Percentiles rank a stretch among this genome's conserved stretches.
Evolutionary conservation across 2,888 invertebrate genomes (phyloP).

Genomic region (Dasysyrphus tricinctus): DNA sequence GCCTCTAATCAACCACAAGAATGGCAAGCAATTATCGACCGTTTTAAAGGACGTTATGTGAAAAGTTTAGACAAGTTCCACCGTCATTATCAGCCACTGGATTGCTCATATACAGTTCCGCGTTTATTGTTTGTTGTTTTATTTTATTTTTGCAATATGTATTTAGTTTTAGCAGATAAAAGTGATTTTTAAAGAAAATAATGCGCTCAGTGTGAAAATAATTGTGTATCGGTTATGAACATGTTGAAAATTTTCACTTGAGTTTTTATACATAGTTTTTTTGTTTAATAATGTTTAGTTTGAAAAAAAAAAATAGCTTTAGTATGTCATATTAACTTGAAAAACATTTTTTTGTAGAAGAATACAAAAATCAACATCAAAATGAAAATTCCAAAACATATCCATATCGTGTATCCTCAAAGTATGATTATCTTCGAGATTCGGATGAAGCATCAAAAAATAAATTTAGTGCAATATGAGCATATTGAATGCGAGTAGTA

Average conservation of each 20-base stretch:
- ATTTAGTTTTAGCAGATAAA: slow-evolving; percentile 33
- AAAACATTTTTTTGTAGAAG: not conserved
- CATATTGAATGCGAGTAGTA: slow-evolving; percentile 38
- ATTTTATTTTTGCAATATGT: slow-evolving; percentile 3
- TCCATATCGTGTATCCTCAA: slow-evolving; percentile 21
- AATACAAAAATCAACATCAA: slow-evolving; percentile 16
- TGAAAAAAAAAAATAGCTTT: slow-evolving; percentile 3
- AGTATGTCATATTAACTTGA: slow-evolving; percentile 2
- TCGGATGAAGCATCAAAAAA: slow-evolving; percentile 4
- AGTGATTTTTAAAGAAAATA: slow-evolving; percentile 28
- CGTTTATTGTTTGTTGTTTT: slow-evolving; percentile 13
- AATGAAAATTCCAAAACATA: slow-evolving; percentile 49
- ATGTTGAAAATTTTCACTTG: slow-evolving; percentile 7
- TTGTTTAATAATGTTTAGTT: not conserved
- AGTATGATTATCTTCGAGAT: slow-evolving; percentile 1
- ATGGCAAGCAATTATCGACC: slow-evolving; percentile 52
- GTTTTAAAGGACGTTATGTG: slow-evolving; percentile 52
- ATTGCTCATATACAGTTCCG: slow-evolving; percentile 6
- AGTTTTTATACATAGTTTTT: slow-evolving; percentile 1
- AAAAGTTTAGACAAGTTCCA: slow-evolving; percentile 34
- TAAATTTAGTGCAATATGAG: slow-evolving; percentile 48
- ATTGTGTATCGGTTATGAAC: slow-evolving; percentile 40
- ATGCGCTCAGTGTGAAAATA: slow-evolving; percentile 29
- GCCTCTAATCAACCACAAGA: slow-evolving; percentile 13
- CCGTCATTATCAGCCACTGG: slow-evolving; percentile 12